Evolutionary conservation across 2,797 vertebrate species (phyloP).

Genomic region (Iguana delicatissima): DNA sequence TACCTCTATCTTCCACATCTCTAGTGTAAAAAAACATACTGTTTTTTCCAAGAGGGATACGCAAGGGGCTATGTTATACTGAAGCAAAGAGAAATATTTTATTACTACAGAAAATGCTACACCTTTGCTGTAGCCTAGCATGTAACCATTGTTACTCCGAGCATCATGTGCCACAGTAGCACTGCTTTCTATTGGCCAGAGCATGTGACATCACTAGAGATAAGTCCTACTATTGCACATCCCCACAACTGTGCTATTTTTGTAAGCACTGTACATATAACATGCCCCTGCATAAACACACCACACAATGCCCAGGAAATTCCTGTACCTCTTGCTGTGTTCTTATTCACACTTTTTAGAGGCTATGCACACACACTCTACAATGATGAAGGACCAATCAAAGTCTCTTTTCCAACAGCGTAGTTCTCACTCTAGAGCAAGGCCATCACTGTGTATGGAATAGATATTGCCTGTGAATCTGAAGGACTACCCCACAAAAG

Average conservation of each 20-base stretch:
- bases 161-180: not conserved
- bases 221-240: not conserved
- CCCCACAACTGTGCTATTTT: not conserved
- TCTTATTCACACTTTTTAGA: not conserved
- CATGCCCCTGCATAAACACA: not conserved
- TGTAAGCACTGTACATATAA: not conserved
- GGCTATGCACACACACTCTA: not conserved
- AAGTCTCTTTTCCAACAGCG: not conserved
- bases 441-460: not conserved
- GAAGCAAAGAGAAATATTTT: not conserved
- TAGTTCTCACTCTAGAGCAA: not conserved
- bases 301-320: not conserved
- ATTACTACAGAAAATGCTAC: not conserved
- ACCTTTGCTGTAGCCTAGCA: not conserved
- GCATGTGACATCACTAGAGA: not conserved
- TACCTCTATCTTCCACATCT: not conserved
- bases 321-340: not conserved
- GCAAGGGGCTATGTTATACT: not conserved
- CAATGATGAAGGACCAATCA: not conserved
- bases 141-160: not conserved
- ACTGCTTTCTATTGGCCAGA: not conserved
- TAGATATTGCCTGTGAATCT: not conserved
- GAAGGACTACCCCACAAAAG: not conserved
- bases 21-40: not conserved
- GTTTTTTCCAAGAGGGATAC: not conserved